Evolutionary conservation across 2,888 invertebrate genomes (phyloP), one percentile per base, ranked within the genome.

Genomic region (Eupithecia insigniata): DNA sequence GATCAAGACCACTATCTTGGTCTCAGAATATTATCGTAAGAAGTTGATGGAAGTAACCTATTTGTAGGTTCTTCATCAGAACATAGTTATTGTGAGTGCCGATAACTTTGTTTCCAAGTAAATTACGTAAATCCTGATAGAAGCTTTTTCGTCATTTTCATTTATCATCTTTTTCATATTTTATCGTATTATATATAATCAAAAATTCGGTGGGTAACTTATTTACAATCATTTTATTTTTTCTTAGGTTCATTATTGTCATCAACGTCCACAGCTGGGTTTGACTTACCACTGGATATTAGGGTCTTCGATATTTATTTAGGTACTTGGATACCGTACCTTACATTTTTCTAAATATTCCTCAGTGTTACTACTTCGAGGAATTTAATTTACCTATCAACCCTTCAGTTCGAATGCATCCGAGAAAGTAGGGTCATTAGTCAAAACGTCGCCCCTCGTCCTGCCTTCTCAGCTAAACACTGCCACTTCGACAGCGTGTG

Each of bases 361-460:
- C 46, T n/a, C 6, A 43, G n/a, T 10, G 18, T n/a, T 34, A n/a
- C 16, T 64, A 34, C 62, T 62, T 34, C 26, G 12, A 66, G 69
- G 66, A 74, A 72, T 76, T 72, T 74, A 68, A 76, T 74, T 74
- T 72, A 70, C 70, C 69, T 70, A 76, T 75, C 61, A 70, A 64
- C 34, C 10, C 1, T 77, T 72, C 77, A 77, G 81, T 75, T 80
- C 71, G 74, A 77, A 69, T 70, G 68, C 51, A 80, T 84, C 81
- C 81, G 16, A 73, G 70, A 84, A 87, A 87, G 88, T 87, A 85
- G 79, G 83, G 83, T 85, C 90, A 94, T 94, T 93, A 91, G 88
- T 94, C 93, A 94, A 90, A 82, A 87, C 91, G 94, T 94, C 94
- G 84, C 90, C 94, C 94, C 93, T 89, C 90, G 92, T 92, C 92